Percentiles rank a stretch among this genome's conserved stretches.
phyloP scores from a whole-genome alignment of 2,888 invertebrate species.

The Euproctis similis region DNA sequence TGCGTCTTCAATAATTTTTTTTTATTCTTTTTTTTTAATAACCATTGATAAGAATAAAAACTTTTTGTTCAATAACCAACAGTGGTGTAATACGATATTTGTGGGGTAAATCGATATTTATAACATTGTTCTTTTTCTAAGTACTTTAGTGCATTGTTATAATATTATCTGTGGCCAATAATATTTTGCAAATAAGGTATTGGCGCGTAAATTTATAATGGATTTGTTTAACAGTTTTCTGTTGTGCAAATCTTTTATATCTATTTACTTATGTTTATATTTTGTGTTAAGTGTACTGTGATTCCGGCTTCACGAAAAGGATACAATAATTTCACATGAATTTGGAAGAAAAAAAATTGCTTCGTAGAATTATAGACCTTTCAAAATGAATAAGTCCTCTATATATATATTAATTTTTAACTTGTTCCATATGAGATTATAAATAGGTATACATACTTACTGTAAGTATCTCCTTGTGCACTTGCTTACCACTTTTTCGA shows the following conservation, averaged over 20 bases:
- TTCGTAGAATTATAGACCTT: no score
- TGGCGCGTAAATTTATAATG: conserved; percentile 24
- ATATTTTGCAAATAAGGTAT: conserved; percentile 41
- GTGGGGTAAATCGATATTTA: conserved; percentile 28
- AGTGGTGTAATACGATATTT: conserved; percentile 16
- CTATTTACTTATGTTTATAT: neutral
- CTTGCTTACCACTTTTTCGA: no score
- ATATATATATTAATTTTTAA: no score
- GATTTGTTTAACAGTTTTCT: conserved; percentile 3
- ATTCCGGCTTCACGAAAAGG: no score
- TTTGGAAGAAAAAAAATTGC: no score
- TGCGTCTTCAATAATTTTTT: no score
- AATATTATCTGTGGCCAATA: conserved; percentile 21
- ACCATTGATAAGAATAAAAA: conserved; percentile 13
- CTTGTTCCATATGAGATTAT: no score
- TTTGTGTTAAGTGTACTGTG: conserved; percentile 1
- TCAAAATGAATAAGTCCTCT: no score
- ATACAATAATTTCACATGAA: no score
- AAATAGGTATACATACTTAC: no score
- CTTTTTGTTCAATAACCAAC: conserved; percentile 10
- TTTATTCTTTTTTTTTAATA: no score
- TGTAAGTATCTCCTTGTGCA: no score
- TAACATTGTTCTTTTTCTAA: conserved; percentile 15
- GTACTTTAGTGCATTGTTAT: conserved; percentile 11
- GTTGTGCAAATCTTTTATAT: conserved; percentile 1